Conservation (phyloP, 1,140 invertebrate genomes). For the Drosophila murphyi region DNA sequence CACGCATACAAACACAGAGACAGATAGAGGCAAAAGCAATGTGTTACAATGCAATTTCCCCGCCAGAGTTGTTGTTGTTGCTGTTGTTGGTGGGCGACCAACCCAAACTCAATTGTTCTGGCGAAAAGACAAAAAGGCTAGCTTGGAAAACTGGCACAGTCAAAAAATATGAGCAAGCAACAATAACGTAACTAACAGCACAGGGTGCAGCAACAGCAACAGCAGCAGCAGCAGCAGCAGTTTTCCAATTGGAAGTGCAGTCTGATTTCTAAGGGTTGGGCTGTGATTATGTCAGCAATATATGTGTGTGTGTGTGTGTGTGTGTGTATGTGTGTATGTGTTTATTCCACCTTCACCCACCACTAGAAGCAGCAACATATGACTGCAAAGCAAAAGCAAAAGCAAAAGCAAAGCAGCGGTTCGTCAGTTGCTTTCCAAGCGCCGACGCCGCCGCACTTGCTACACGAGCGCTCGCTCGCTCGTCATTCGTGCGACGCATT, state of each 20-base stretch:
- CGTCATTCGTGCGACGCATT: conserved; percentile 52
- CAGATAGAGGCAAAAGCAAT: conserved; percentile 60
- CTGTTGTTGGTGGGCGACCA: conserved; percentile 60
- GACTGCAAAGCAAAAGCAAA: conserved; percentile 26
- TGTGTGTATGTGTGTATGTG: conserved; percentile 5
- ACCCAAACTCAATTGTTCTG: conserved; percentile 80
- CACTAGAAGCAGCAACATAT: conserved; percentile 39
- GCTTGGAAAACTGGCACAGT: conserved; percentile 76
- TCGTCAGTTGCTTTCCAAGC: conserved; percentile 81
- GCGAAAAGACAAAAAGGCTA: conserved; percentile 57
- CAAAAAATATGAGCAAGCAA: conserved; percentile 63
- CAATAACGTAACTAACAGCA: conserved; percentile 41
- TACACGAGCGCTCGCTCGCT: conserved; percentile 43
- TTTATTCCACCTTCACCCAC: conserved; percentile 33
- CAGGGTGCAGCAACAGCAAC: conserved; percentile 49
- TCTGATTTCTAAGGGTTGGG: conserved; percentile 77
- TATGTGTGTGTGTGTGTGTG: conserved; percentile 13
- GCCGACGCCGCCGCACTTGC: conserved; percentile 75
- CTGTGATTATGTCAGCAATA: conserved; percentile 78
- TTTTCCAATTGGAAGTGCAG: conserved; percentile 75
- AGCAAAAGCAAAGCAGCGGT: conserved; percentile 18
- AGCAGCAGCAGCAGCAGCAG: conserved; percentile 56
- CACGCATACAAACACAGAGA: conserved; percentile 23
- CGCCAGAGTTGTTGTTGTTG: conserved; percentile 53
- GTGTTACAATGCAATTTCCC: conserved; percentile 83